phyloP scores from a whole-genome alignment of 2,888 invertebrate genomes.

The Mesoligia furuncula region DNA sequence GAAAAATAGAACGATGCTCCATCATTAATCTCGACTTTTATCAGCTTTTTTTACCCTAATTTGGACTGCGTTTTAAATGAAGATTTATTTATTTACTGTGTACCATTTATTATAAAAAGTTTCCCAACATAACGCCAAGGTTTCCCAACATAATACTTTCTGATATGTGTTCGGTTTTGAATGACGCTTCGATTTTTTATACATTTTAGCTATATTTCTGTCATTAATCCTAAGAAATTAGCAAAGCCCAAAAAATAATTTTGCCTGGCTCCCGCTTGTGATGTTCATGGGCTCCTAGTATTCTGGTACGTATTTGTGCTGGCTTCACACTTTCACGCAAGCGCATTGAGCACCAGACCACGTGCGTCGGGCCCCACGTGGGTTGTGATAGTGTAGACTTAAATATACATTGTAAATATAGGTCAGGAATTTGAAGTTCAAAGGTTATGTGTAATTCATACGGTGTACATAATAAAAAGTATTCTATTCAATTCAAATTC shows the following conservation, averaged over 20 bases:
- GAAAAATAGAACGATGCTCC: not conserved
- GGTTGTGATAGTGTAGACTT: too few relatives aligned
- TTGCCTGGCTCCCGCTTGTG: not conserved
- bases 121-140: not conserved
- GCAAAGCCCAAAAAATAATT: not conserved
- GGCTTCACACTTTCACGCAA: not conserved
- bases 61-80: not conserved
- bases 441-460: not conserved
- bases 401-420: too few relatives aligned
- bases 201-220: not conserved
- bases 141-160: not conserved
- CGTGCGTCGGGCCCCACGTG: too few relatives aligned
- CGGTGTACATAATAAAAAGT: not conserved
- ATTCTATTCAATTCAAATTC: not conserved
- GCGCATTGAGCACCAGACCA: too few relatives aligned
- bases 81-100: not conserved
- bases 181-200: not conserved
- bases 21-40: not conserved
- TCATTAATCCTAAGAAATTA: not conserved
- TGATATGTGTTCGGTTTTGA: too few relatives aligned
- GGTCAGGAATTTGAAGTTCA: too few relatives aligned
- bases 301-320: not conserved
- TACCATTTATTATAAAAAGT: too few relatives aligned
- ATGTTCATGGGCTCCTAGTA: constrained; percentile 1
- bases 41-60: not conserved